A percentile compares a stretch with the other conserved stretches of the same genome.
Conservation (phyloP, 2,113 vertebrate species). For the Turdus rufiventris region DNA sequence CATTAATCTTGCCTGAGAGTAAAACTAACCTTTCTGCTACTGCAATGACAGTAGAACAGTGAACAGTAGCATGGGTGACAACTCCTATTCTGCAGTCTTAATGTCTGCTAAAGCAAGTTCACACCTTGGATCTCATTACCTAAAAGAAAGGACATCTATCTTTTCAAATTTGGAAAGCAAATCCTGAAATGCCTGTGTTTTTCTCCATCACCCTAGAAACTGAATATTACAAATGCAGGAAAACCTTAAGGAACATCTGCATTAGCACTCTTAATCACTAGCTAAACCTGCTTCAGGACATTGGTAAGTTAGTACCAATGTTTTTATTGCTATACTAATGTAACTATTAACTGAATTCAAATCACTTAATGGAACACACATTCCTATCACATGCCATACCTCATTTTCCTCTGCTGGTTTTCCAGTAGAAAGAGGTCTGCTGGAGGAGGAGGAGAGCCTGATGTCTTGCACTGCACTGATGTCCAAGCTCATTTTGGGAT, state of each 20-base stretch:
- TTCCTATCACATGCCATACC: slow-evolving; percentile 41
- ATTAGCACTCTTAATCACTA: background rate
- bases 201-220: background rate
- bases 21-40: background rate
- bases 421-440: slow-evolving; percentile 18
- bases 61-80: background rate
- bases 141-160: background rate
- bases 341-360: background rate
- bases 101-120: background rate
- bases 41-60: background rate
- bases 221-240: background rate
- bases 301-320: background rate
- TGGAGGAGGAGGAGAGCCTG: slow-evolving; percentile 58
- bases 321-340: background rate
- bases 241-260: background rate
- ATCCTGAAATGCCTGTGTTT: background rate
- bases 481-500: slow-evolving; percentile 96
- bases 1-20: background rate
- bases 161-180: background rate
- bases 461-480: slow-evolving; percentile 83
- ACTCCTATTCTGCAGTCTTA: background rate
- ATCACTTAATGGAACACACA: background rate
- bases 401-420: slow-evolving; percentile 30
- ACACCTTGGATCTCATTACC: background rate
- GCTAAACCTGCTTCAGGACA: background rate